These are phyloP conservation scores for Marronus borbonicus DNA, from an alignment of 2,888 invertebrate genomes.

Conservation along the genomic window DNA sequence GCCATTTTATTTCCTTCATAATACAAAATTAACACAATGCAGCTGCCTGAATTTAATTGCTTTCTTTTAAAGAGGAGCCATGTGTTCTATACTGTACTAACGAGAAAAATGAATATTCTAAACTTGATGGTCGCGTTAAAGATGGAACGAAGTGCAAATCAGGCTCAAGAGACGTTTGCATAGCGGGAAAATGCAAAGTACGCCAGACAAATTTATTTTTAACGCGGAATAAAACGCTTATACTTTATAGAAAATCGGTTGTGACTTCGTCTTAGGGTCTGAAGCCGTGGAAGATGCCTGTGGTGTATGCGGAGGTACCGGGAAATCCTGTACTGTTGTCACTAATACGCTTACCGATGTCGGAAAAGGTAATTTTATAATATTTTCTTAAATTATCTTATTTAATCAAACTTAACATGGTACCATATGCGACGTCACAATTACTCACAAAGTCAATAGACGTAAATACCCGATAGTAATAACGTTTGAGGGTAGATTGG, in stretches of 20 bases:
- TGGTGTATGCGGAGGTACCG: conserved; percentile 80
- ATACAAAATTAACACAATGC: neutral
- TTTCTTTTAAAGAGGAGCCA: conserved; percentile 68
- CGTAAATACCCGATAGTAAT: neutral
- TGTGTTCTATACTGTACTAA: conserved; percentile 78
- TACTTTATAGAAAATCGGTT: conserved; percentile 75
- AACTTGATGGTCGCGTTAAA: conserved; percentile 74
- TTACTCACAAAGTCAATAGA: neutral
- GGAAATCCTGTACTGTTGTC: conserved; percentile 76
- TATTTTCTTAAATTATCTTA: neutral
- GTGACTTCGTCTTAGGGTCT: conserved; percentile 78
- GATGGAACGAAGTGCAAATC: conserved; percentile 79
- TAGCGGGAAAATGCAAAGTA: conserved; percentile 77
- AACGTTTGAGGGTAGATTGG: neutral
- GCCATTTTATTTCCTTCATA: no score
- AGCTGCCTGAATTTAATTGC: neutral
- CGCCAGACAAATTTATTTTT: conserved; percentile 55
- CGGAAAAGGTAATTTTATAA: neutral
- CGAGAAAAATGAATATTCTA: conserved; percentile 74
- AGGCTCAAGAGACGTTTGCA: conserved; percentile 78
- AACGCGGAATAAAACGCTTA: conserved; percentile 14
- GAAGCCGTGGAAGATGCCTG: conserved; percentile 78
- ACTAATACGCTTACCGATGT: conserved; percentile 66
- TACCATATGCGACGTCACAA: conserved; percentile 5
- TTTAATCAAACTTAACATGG: neutral